Evolutionary conservation across 2,797 vertebrate species (phyloP).

Genomic region (Mionectes olivaceus): DNA sequence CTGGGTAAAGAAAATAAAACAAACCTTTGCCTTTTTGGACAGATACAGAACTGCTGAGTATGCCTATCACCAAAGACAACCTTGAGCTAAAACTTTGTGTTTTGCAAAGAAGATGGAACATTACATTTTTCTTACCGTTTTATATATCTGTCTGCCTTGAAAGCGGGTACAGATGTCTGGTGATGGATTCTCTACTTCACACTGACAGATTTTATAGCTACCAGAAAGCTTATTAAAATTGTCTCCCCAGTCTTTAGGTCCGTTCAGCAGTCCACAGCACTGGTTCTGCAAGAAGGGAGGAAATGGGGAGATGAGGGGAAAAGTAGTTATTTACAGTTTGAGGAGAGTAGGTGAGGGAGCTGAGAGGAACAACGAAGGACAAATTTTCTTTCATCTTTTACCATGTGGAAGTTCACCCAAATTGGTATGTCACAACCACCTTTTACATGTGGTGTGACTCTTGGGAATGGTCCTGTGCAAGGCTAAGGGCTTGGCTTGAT

Average conservation of each 20-base stretch:
- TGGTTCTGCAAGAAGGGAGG: conserved; percentile 62
- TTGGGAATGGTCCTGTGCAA: not conserved
- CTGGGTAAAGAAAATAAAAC: not conserved
- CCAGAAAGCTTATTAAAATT: rapidly evolving
- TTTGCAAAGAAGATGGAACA: not conserved
- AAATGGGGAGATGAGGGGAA: not conserved
- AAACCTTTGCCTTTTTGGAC: not conserved
- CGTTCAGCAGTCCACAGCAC: conserved; percentile 75
- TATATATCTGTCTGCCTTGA: rapidly evolving
- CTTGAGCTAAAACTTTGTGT: not conserved
- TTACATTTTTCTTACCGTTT: conserved; percentile 56
- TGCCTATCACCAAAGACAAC: not conserved
- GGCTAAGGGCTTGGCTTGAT: not conserved
- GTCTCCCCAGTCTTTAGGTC: conserved; percentile 67
- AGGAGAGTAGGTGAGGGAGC: not conserved
- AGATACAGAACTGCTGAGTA: not conserved
- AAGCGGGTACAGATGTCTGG: not conserved
- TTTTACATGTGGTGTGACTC: not conserved
- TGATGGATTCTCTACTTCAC: rapidly evolving
- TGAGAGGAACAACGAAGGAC: not conserved
- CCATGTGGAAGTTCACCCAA: not conserved
- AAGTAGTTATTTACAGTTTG: not conserved
- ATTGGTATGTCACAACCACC: not conserved
- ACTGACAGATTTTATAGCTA: not conserved
- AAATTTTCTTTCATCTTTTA: not conserved